Conservation (phyloP, 53 echinoderm and acorn worm genomes). For the Stichopus horrens region DNA sequence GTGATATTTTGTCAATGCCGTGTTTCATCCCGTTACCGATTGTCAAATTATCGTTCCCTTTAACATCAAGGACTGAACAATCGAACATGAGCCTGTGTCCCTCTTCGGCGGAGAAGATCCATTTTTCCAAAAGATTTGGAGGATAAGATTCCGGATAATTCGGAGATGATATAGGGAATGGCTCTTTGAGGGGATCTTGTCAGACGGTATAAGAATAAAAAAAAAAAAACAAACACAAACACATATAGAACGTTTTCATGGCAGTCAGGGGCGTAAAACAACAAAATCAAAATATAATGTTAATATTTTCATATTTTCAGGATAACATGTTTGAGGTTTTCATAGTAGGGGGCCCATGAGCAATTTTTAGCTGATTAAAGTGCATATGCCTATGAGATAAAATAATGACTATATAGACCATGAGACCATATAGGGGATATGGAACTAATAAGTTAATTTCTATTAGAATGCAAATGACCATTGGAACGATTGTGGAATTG, state of each 20-base stretch:
- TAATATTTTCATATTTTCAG: not conserved
- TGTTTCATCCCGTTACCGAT: not conserved
- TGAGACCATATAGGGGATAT: no score
- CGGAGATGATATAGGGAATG: not conserved
- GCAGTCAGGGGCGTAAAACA: not conserved
- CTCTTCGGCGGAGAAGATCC: not conserved
- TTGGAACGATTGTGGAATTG: no score
- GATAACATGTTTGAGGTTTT: not conserved
- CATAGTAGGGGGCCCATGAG: no score
- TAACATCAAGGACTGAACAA: not conserved
- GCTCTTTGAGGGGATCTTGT: not conserved
- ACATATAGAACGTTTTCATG: no score
- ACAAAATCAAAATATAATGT: not conserved
- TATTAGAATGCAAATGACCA: no score
- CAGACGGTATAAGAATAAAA: not conserved
- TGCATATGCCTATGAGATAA: no score
- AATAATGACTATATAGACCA: no score
- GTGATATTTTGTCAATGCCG: not conserved
- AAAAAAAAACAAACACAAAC: not conserved
- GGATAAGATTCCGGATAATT: not conserved
- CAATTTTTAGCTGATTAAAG: no score
- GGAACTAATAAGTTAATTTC: no score
- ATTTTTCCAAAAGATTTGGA: not conserved
- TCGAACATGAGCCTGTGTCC: not conserved
- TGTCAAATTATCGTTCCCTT: not conserved